Percentiles rank a stretch among this genome's conserved stretches.
Conservation (phyloP, 2,797 vertebrate species). For the Tapirus indicus region DNA sequence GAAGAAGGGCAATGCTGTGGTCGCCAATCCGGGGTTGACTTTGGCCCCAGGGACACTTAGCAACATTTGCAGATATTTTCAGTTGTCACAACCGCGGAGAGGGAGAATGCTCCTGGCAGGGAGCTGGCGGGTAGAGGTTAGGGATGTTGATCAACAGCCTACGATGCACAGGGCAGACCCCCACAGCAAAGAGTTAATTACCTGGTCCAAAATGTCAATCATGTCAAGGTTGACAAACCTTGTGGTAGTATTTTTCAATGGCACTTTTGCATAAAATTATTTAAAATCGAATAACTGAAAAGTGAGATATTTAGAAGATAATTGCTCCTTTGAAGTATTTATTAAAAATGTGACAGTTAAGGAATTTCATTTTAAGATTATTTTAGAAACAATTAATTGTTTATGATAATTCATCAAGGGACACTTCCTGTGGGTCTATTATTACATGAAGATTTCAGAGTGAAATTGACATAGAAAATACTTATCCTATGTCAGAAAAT, state of each 20-base stretch:
- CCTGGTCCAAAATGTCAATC: background rate
- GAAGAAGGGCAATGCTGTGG: background rate
- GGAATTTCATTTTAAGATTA: background rate
- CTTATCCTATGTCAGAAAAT: background rate
- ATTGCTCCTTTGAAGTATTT: background rate
- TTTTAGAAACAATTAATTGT: constrained; percentile 24
- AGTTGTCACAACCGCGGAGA: background rate
- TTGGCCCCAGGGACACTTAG: background rate
- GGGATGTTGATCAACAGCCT: background rate
- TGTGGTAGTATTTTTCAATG: background rate
- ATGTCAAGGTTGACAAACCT: background rate
- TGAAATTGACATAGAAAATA: constrained; percentile 34
- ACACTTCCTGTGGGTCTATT: background rate
- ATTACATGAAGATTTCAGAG: background rate
- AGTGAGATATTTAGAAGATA: background rate
- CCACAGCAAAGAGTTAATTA: background rate
- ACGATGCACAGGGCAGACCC: too few relatives aligned
- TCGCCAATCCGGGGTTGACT: background rate
- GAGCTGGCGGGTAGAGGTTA: background rate
- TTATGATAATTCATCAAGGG: background rate
- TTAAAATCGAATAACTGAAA: background rate
- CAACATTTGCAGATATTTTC: background rate
- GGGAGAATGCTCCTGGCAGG: background rate
- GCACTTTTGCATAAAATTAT: background rate
- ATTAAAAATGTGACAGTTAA: background rate